Conservation (phyloP, 2,888 invertebrate species). For the Hermodice carunculata region DNA sequence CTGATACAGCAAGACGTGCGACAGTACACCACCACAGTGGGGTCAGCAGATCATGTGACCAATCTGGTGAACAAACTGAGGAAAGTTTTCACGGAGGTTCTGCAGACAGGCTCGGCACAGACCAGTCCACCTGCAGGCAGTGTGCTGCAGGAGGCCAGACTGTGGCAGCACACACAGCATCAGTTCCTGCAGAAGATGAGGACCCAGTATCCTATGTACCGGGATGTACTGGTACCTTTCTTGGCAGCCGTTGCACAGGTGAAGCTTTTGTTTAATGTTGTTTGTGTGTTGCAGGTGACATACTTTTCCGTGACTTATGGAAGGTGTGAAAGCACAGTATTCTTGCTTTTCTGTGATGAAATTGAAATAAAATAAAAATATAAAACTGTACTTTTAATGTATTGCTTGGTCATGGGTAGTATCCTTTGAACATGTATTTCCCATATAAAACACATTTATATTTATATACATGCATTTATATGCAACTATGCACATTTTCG, state of each 20-base stretch:
- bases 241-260: conserved; percentile 79
- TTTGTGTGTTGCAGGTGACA: too few species aligned
- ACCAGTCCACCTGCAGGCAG: neutral
- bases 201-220: conserved; percentile 75
- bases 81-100: neutral
- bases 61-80: conserved; percentile 1
- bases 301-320: too few species aligned
- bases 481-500: too few species aligned
- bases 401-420: too few species aligned
- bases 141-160: conserved; percentile 48
- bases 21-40: conserved; percentile 46
- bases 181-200: conserved; percentile 51
- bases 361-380: too few species aligned
- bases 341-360: too few species aligned
- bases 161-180: conserved; percentile 53
- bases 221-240: conserved; percentile 83
- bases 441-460: too few species aligned
- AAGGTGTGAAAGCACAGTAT: too few species aligned
- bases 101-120: neutral
- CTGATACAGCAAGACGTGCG: conserved; percentile 46
- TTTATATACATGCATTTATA: too few species aligned
- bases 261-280: too few species aligned
- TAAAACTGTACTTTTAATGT: too few species aligned
- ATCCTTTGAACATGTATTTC: too few species aligned
- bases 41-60: neutral